phyloP scores from a whole-genome alignment of 2,797 vertebrate genomes.

The Cirrhinus mrigala region DNA sequence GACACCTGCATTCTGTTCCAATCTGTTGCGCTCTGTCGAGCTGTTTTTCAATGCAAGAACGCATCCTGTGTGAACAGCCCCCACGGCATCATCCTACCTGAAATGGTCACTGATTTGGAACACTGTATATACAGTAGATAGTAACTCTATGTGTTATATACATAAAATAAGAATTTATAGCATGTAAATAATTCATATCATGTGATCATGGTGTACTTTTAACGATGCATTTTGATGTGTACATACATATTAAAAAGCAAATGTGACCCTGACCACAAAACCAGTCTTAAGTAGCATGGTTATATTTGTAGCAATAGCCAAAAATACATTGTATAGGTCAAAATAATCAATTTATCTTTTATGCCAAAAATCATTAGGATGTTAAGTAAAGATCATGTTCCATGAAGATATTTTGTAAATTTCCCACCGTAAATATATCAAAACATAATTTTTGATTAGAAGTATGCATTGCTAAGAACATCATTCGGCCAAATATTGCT shows the following conservation, averaged over 20 bases:
- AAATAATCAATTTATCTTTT: too few relatives aligned
- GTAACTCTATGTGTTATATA: not conserved
- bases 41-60: conserved; percentile 18
- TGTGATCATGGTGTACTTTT: not conserved
- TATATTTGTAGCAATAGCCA: too few relatives aligned
- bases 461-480: too few relatives aligned
- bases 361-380: too few relatives aligned
- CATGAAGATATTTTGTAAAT: too few relatives aligned
- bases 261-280: too few relatives aligned
- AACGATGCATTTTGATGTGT: not conserved
- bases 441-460: too few relatives aligned
- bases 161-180: not conserved
- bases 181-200: not conserved
- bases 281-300: too few relatives aligned
- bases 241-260: not conserved
- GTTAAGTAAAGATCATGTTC: too few relatives aligned
- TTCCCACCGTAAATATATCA: too few relatives aligned
- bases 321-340: too few relatives aligned
- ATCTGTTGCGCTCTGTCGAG: not conserved
- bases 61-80: not conserved
- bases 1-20: conserved; percentile 2
- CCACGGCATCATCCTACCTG: not conserved
- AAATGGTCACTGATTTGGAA: conserved; percentile 1
- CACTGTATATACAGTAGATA: not conserved
- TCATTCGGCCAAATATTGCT: too few relatives aligned